phyloP scores from a whole-genome alignment of 2,113 vertebrate species.

The Callospermophilus lateralis region DNA sequence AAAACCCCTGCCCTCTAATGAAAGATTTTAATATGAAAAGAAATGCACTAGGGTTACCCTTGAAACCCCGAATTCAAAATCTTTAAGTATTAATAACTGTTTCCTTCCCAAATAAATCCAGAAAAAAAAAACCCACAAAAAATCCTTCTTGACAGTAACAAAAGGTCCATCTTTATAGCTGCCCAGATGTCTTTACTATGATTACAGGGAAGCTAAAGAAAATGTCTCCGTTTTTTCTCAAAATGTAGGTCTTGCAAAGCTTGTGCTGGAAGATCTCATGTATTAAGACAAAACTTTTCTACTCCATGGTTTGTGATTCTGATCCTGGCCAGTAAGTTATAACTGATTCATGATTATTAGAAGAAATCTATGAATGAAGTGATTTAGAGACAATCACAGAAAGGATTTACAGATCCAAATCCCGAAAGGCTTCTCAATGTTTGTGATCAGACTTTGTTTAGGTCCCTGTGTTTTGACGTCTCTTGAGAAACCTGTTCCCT shows the following conservation, averaged over 20 bases:
- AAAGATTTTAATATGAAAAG: slow-evolving; percentile 25
- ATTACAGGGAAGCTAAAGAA: not conserved
- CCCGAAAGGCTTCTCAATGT: not conserved
- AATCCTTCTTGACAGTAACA: not conserved
- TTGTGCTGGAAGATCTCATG: not conserved
- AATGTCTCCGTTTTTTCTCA: not conserved
- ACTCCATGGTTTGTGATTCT: not conserved
- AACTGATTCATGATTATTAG: not conserved
- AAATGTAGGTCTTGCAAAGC: not conserved
- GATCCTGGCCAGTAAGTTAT: not conserved
- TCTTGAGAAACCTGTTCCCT: not conserved
- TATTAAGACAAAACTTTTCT: not conserved
- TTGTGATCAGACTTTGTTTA: not conserved
- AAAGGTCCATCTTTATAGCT: not conserved
- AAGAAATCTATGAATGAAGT: not conserved
- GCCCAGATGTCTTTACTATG: not conserved
- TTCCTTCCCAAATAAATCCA: not conserved
- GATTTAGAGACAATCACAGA: not conserved
- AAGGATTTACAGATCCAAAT: not conserved
- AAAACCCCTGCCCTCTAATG: not conserved
- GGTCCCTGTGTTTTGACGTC: not conserved
- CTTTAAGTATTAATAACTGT: slow-evolving; percentile 5
- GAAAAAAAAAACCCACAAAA: no score
- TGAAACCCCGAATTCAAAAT: not conserved
- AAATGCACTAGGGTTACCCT: not conserved